Conservation (phyloP, 1,140 invertebrate species). For the Pomacea maculata region DNA sequence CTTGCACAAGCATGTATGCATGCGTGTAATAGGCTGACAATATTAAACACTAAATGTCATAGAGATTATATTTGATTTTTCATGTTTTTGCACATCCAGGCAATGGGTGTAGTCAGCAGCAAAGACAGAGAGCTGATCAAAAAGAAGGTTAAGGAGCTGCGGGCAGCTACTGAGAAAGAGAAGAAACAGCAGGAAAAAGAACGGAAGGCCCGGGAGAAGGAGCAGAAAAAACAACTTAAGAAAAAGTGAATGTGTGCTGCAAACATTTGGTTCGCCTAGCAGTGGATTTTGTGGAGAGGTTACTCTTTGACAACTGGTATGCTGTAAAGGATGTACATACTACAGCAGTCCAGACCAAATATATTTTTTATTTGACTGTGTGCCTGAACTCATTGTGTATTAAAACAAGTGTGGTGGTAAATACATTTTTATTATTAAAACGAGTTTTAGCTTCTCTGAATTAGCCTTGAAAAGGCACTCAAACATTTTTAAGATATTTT, state of each 20-base stretch:
- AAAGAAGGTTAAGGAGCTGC: conserved; percentile 60
- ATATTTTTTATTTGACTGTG: not conserved
- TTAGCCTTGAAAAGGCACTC: not conserved
- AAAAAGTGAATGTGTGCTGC: conserved; percentile 33
- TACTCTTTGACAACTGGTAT: not conserved
- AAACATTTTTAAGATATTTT: too few relatives aligned
- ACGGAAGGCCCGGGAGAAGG: conserved; percentile 46
- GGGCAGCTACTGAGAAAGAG: conserved; percentile 49
- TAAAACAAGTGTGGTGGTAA: not conserved
- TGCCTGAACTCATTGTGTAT: not conserved
- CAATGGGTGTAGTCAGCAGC: conserved; percentile 46
- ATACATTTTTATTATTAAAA: not conserved
- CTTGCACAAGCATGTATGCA: not conserved
- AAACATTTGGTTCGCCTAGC: too few relatives aligned
- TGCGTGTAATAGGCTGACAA: not conserved
- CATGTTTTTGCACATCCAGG: conserved; percentile 37
- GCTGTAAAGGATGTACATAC: not conserved
- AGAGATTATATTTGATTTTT: not conserved
- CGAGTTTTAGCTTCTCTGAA: not conserved
- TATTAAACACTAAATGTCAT: not conserved
- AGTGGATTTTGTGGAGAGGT: not conserved
- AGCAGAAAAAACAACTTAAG: conserved; percentile 50
- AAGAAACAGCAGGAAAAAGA: conserved; percentile 58
- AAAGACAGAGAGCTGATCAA: conserved; percentile 57
- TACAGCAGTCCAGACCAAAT: not conserved